phyloP scores from a whole-genome alignment of 2,113 vertebrate genomes.

The Psettodes erumei region DNA sequence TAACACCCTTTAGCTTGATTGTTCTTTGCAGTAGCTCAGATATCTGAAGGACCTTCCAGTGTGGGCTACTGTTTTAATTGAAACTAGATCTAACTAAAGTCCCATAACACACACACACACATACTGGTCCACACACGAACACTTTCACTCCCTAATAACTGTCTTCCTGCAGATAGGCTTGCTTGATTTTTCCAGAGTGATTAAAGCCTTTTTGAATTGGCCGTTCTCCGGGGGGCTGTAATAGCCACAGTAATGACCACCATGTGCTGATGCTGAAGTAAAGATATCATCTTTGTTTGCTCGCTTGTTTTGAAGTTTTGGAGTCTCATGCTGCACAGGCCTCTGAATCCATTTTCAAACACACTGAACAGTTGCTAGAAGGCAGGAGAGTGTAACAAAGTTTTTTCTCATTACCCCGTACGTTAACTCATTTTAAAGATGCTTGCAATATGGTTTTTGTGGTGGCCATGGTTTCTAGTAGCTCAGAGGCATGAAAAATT shows the following conservation, averaged over 20 bases:
- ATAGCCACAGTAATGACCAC: slow-evolving; percentile 20
- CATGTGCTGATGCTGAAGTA: slow-evolving; percentile 1
- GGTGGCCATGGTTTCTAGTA: slow-evolving; percentile 9
- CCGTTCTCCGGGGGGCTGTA: neutral
- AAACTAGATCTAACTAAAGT: neutral
- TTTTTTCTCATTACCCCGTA: slow-evolving; percentile 22
- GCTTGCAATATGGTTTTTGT: slow-evolving; percentile 1
- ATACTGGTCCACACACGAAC: neutral
- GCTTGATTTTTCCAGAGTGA: slow-evolving; percentile 26
- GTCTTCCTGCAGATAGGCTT: slow-evolving; percentile 12
- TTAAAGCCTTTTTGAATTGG: slow-evolving; percentile 12
- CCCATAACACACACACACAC: neutral
- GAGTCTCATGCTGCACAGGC: neutral
- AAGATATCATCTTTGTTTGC: neutral
- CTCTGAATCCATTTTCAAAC: neutral
- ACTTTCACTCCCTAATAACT: slow-evolving; percentile 11
- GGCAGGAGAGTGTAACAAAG: neutral
- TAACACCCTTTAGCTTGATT: neutral
- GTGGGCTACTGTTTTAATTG: neutral
- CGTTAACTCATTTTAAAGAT: slow-evolving; percentile 19
- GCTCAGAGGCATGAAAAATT: neutral
- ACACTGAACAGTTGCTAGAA: neutral
- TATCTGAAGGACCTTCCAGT: neutral
- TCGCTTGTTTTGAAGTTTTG: neutral
- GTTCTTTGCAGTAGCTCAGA: neutral